Evolutionary conservation across 2,888 invertebrate species (phyloP), one percentile per base, ranked within the genome.

Genomic region (Cephus spinipes): DNA sequence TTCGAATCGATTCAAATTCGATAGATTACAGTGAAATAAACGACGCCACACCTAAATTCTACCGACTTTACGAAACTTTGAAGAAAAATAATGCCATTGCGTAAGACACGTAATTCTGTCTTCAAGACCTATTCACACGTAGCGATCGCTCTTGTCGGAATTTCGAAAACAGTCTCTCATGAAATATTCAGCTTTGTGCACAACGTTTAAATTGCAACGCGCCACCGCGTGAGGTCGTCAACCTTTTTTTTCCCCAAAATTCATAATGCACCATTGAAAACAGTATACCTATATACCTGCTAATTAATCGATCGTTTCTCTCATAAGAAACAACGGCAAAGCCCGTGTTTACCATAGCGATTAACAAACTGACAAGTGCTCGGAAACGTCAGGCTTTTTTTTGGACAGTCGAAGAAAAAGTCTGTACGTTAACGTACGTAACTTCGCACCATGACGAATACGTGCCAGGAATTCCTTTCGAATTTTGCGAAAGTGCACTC

Each of bases 401-500:
- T 55, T 23, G 40, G 23, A 55, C 40, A 15, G 23, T 23, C 40
- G 1, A 55, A 9, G 40, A 55, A 55, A 55, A 55, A 55, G 40
- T 55, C 23, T 23, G 6, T 23, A 23, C 12, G 12, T 12, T 40
- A 40, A 40, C 12, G 4, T 40, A 15, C 40, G 40, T 55, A 55
- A 55, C 40, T 15, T 55, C 9, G 1, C 40, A 55, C 40, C 15
- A 23, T 55, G 40, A 55, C 40, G 40, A 55, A 55, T 9, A 55
- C 40, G 23, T 69, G n/a, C 3, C 40, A 69, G 31, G 3, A 75
- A 35, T 76, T 36, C 32, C 40, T 36, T 36, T 33, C 35, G 11
- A 76, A 23, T 31, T 36, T 69, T 76, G 69, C 69, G 69, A 69
- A 40, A 74, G 68, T 30, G 15, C 32, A 34, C 68, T 15, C 68